A percentile compares a stretch with the other conserved stretches of the same genome.
Evolutionary conservation across 2,888 invertebrate species (phyloP).

Genomic region (Acheta domesticus): DNA sequence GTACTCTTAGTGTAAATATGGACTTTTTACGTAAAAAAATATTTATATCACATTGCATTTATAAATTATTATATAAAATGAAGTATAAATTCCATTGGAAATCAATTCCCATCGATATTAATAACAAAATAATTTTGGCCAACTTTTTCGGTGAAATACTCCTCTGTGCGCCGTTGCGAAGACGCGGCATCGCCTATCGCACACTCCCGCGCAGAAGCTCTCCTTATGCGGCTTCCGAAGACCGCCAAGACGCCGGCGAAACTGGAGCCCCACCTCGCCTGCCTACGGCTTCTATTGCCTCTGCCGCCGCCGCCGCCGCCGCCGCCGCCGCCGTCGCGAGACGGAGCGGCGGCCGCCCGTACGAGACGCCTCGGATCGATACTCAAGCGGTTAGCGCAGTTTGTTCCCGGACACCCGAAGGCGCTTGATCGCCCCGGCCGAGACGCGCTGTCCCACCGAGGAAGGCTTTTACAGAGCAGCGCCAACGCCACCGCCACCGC

Average conservation of each 20-base stretch:
- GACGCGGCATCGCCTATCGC: not conserved
- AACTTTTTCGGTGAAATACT: no score
- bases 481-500: not conserved
- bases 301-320: not conserved
- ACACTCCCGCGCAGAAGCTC: not conserved
- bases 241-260: slow-evolving; percentile 11
- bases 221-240: not conserved
- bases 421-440: not conserved
- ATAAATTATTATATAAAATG: no score
- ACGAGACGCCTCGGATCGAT: not conserved
- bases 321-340: not conserved
- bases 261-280: not conserved
- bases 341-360: not conserved
- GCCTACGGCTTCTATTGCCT: slow-evolving; percentile 9
- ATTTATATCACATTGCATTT: no score
- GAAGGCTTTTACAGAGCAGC: not conserved
- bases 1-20: no score
- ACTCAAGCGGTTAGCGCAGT: not conserved
- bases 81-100: no score
- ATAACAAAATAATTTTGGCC: no score
- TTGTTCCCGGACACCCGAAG: not conserved
- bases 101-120: no score
- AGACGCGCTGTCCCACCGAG: not conserved
- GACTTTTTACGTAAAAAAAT: no score
- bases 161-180: not conserved